phyloP scores from a whole-genome alignment of 2,888 invertebrate species.

The Pristionchus fissidentatus region DNA sequence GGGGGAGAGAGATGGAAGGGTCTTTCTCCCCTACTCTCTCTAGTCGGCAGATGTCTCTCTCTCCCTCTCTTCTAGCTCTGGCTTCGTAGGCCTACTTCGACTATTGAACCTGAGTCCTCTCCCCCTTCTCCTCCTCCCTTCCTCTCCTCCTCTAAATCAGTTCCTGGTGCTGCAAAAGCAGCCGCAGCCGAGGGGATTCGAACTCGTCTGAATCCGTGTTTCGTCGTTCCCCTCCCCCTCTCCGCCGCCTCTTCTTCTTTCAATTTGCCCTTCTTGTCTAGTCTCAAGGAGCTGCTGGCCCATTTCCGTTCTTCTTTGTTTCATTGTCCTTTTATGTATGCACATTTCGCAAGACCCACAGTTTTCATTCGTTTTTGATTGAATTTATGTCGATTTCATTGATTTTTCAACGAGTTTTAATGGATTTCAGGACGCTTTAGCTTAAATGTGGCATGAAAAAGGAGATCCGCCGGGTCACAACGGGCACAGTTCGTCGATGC shows the following conservation, averaged over 20 bases:
- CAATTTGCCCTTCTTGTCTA: background rate
- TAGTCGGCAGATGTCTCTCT: background rate
- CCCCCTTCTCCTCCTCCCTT: conserved; percentile 9
- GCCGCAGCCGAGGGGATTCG: too few species aligned
- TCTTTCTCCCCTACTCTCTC: background rate
- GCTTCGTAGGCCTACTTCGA: background rate
- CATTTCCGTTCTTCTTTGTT: background rate
- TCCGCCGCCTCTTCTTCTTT: background rate
- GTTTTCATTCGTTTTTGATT: background rate
- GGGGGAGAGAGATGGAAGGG: background rate
- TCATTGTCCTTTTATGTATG: background rate
- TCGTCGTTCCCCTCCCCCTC: background rate
- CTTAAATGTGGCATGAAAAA: conserved; percentile 22
- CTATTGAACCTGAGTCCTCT: background rate
- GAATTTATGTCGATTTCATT: background rate
- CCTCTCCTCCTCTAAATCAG: too few species aligned
- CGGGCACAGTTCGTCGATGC: background rate
- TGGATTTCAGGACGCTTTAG: too few species aligned
- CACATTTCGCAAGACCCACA: background rate
- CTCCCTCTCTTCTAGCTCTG: background rate
- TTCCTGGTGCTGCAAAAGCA: too few species aligned
- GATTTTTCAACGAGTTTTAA: background rate
- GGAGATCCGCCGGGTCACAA: conserved; percentile 1
- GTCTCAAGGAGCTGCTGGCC: background rate
- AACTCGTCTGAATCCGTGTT: too few species aligned